phyloP scores from a whole-genome alignment of 2,797 vertebrate species.

The Sebastes alutus region DNA sequence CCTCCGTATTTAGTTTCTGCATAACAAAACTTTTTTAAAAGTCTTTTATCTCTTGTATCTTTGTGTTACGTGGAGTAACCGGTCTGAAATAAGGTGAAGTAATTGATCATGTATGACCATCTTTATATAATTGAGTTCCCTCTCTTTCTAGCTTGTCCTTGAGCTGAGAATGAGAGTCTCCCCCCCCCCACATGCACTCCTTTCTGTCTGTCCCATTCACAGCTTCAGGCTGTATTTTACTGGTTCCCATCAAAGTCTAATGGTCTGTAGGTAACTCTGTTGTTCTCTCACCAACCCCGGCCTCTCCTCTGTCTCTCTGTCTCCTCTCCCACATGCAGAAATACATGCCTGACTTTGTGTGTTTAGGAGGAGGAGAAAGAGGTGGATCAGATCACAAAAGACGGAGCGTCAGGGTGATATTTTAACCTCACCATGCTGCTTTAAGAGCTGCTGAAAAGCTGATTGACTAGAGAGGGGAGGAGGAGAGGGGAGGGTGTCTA shows the following conservation, averaged over 20 bases:
- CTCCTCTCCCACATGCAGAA: not conserved
- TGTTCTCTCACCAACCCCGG: conserved; percentile 65
- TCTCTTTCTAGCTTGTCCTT: conserved; percentile 11
- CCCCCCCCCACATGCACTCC: not conserved
- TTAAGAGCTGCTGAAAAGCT: conserved; percentile 68
- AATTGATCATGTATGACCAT: not conserved
- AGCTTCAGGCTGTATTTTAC: conserved; percentile 75
- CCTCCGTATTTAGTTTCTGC: not conserved
- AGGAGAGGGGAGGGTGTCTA: conserved; percentile 12
- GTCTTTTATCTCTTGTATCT: not conserved
- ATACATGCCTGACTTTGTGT: conserved; percentile 1
- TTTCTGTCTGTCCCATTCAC: conserved; percentile 62
- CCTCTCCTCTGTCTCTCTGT: conserved; percentile 15
- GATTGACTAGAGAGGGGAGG: conserved; percentile 56
- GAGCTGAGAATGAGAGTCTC: not conserved
- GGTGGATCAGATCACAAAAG: conserved; percentile 53
- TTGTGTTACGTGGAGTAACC: not conserved
- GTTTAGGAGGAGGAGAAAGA: conserved; percentile 31
- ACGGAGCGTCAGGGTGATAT: conserved; percentile 70
- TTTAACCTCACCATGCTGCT: conserved; percentile 70
- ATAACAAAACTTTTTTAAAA: not conserved
- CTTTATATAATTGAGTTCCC: not conserved
- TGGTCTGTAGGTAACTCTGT: conserved; percentile 79
- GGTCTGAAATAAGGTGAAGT: not conserved
- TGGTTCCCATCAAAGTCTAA: conserved; percentile 79